phyloP scores from a whole-genome alignment of 2,888 invertebrate genomes.

The Drosophila kuntzei region DNA sequence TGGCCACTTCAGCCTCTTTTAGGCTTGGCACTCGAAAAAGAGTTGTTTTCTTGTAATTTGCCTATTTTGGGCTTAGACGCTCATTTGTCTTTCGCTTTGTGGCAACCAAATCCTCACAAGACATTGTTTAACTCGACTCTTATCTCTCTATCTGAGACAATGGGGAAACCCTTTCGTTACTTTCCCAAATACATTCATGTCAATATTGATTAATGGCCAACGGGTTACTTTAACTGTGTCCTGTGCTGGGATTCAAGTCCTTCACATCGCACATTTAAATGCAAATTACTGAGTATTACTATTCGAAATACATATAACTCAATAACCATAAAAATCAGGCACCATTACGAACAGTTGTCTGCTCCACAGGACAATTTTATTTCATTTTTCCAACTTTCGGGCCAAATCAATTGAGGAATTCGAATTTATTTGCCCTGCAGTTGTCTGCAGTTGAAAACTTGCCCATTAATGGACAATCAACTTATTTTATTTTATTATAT shows the following conservation, averaged over 20 bases:
- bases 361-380: slow-evolving; percentile 17
- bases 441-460: slow-evolving; percentile 45
- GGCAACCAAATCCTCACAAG: slow-evolving; percentile 43
- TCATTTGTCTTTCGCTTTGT: slow-evolving; percentile 59
- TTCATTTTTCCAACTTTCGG: not conserved
- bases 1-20: slow-evolving; percentile 30
- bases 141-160: slow-evolving; percentile 15
- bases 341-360: slow-evolving; percentile 39
- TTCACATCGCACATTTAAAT: slow-evolving; percentile 37
- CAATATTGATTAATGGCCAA: slow-evolving; percentile 66
- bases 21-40: slow-evolving; percentile 40
- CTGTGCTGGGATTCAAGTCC: slow-evolving; percentile 12
- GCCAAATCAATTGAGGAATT: slow-evolving; percentile 33
- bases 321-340: slow-evolving; percentile 48
- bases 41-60: slow-evolving; percentile 69
- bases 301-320: slow-evolving; percentile 12
- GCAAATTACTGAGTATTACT: slow-evolving; percentile 38
- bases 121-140: slow-evolving; percentile 58
- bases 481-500: slow-evolving; percentile 5
- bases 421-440: slow-evolving; percentile 17
- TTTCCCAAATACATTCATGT: slow-evolving; percentile 26
- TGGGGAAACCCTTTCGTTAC: slow-evolving; percentile 15
- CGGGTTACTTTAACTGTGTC: slow-evolving; percentile 21
- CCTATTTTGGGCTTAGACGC: slow-evolving; percentile 67
- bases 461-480: slow-evolving; percentile 33